A percentile compares a stretch with the other conserved stretches of the same genome.
Evolutionary conservation across 2,113 vertebrate species (phyloP).

Genomic region (Diphyllodes magnificus): DNA sequence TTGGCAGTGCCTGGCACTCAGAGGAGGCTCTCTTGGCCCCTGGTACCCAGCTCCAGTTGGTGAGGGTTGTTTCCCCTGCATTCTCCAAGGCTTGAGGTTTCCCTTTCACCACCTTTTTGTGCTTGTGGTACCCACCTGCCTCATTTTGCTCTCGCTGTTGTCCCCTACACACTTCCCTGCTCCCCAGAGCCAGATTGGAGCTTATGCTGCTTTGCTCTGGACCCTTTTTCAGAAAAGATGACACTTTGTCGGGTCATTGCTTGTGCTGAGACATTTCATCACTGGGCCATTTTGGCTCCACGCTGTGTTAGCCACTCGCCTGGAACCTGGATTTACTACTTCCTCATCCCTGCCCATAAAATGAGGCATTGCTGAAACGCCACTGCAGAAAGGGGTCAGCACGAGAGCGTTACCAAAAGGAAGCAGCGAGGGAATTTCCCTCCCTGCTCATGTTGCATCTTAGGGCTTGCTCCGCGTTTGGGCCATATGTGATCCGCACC

Average conservation of each 20-base stretch:
- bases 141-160: accelerated
- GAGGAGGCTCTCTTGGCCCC: background rate
- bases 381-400: background rate
- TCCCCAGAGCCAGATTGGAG: background rate
- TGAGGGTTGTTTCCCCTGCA: background rate
- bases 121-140: background rate
- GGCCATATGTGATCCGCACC: conserved; percentile 10
- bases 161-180: background rate
- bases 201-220: accelerated
- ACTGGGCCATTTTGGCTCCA: background rate
- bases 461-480: background rate
- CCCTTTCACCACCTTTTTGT: background rate
- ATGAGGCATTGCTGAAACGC: background rate
- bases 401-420: background rate
- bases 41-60: background rate
- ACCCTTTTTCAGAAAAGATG: background rate
- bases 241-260: background rate
- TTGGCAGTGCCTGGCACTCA: conserved; percentile 17
- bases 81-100: background rate
- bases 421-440: conserved; percentile 14
- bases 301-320: background rate
- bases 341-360: background rate
- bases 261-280: conserved; percentile 9
- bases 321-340: conserved; percentile 40
- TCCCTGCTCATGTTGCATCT: conserved; percentile 37